Conservation (phyloP, 1,140 invertebrate genomes). For the Meloidogyne hapla region DNA sequence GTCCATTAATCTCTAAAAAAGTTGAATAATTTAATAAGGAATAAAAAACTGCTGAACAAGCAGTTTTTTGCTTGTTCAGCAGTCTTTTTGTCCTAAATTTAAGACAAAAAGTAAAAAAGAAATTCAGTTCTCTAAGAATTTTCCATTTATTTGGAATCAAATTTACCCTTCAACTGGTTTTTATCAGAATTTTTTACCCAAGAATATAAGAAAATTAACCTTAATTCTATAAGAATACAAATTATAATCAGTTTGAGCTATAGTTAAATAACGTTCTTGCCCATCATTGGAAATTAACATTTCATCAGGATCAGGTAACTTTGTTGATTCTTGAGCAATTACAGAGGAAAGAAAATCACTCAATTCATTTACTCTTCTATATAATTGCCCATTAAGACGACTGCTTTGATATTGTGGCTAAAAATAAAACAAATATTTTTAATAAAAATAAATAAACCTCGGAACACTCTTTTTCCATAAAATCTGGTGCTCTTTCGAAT, state of each 20-base stretch:
- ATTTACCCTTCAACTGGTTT: no score
- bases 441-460: neutral
- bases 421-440: neutral
- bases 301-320: conserved; percentile 22
- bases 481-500: conserved; percentile 56
- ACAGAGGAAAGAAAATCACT: conserved; percentile 20
- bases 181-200: neutral
- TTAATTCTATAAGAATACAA: conserved; percentile 25
- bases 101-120: no score
- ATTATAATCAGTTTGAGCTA: conserved; percentile 26
- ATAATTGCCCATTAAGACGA: conserved; percentile 35
- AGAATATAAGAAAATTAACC: conserved; percentile 8
- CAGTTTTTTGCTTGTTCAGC: no score
- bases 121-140: no score
- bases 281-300: conserved; percentile 7
- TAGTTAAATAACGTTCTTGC: conserved; percentile 10
- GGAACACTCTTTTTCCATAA: conserved; percentile 51
- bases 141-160: no score
- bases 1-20: conserved; percentile 50
- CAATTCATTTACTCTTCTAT: conserved; percentile 10
- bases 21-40: neutral
- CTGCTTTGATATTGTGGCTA: conserved; percentile 27
- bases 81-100: no score
- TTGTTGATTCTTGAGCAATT: conserved; percentile 28
- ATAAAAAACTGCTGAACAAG: neutral